A percentile compares a stretch with the other conserved stretches of the same genome.
These are phyloP conservation scores for Porites lutea DNA, from an alignment of 64 coral and sea anemone genomes.

Conservation along the genomic window DNA sequence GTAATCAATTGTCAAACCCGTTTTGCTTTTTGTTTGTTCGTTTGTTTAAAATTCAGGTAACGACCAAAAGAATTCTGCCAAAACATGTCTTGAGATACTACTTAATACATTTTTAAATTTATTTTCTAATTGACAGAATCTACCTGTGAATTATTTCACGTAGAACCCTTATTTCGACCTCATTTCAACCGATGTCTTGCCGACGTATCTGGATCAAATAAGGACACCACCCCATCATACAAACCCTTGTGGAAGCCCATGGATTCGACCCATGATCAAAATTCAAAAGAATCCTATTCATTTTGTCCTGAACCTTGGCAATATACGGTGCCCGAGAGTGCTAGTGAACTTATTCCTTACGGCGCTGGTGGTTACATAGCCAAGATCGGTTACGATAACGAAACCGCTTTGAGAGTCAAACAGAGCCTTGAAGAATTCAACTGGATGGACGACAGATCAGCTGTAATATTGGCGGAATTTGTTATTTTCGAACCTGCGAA, in stretches of 20 bases:
- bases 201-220: constrained; percentile 12
- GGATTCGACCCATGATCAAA: not conserved
- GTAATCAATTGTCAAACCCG: too few relatives aligned
- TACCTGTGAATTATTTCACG: constrained; percentile 3
- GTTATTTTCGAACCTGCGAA: constrained; percentile 72
- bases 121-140: not conserved
- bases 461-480: constrained; percentile 60
- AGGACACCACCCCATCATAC: constrained; percentile 40
- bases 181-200: constrained; percentile 35
- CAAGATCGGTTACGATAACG: constrained; percentile 69
- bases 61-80: too few relatives aligned
- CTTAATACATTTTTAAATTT: too few relatives aligned
- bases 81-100: too few relatives aligned
- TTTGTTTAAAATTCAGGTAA: too few relatives aligned
- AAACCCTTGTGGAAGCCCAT: constrained; percentile 64
- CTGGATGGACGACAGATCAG: constrained; percentile 75
- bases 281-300: not conserved
- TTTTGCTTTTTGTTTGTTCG: too few relatives aligned
- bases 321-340: constrained; percentile 18
- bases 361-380: constrained; percentile 70
- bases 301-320: constrained; percentile 79
- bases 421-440: not conserved
- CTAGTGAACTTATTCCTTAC: constrained; percentile 13
- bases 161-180: not conserved
- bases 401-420: constrained; percentile 37